Evolutionary conservation across 1,140 invertebrate genomes (phyloP).

Genomic region (Phthorimaea operculella): DNA sequence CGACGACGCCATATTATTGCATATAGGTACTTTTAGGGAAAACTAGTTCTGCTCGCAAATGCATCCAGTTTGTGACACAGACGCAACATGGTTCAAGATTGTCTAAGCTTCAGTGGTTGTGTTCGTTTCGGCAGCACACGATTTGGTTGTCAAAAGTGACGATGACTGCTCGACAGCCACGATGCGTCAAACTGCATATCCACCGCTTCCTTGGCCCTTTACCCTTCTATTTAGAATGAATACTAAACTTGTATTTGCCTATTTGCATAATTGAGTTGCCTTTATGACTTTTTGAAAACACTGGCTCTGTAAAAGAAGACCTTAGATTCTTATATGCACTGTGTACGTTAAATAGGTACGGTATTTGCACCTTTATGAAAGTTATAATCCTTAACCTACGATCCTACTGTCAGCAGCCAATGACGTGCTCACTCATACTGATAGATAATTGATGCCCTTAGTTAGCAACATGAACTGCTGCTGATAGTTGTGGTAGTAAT

Average conservation of each 20-base stretch:
- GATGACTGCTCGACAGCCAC: constrained; percentile 19
- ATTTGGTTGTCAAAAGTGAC: constrained; percentile 13
- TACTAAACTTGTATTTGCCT: neutral
- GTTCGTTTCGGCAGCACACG: constrained; percentile 12
- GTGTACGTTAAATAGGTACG: too few relatives aligned
- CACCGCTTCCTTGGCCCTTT: constrained; percentile 20
- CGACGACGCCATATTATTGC: too few relatives aligned
- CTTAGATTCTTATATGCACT: too few relatives aligned
- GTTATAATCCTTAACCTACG: neutral
- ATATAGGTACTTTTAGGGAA: too few relatives aligned
- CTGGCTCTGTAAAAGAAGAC: neutral
- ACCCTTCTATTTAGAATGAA: neutral
- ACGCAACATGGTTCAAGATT: too few relatives aligned
- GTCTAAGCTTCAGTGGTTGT: constrained; percentile 19
- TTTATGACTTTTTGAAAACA: neutral
- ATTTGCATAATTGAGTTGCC: neutral
- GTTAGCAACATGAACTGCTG: too few relatives aligned
- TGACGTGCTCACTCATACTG: too few relatives aligned
- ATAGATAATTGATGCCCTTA: too few relatives aligned
- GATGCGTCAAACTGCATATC: constrained; percentile 20
- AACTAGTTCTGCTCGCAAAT: too few relatives aligned
- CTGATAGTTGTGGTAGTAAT: too few relatives aligned
- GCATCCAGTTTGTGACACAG: too few relatives aligned
- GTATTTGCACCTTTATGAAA: neutral
- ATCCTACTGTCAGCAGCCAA: too few relatives aligned